Conservation (phyloP, 2,797 vertebrate genomes). For the Silurus lanzhouensis region DNA sequence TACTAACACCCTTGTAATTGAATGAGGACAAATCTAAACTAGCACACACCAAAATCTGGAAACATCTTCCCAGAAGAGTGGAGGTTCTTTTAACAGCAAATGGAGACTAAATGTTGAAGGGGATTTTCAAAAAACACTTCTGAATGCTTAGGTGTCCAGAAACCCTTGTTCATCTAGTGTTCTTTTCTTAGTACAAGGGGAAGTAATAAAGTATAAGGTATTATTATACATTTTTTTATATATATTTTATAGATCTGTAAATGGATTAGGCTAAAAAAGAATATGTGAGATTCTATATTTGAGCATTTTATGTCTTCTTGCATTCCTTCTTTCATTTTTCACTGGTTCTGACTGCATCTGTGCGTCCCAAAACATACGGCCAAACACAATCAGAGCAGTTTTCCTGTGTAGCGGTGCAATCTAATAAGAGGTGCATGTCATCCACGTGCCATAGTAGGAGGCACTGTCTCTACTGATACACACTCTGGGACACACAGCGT, state of each 20-base stretch:
- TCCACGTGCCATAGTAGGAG: slow-evolving; percentile 43
- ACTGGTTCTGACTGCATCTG: slow-evolving; percentile 13
- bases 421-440: slow-evolving; percentile 64
- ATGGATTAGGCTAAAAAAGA: too few species aligned
- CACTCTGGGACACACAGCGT: slow-evolving; percentile 31
- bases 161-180: too few species aligned
- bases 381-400: slow-evolving; percentile 15
- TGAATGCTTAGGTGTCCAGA: too few species aligned
- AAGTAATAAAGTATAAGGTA: too few species aligned
- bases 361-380: slow-evolving; percentile 13
- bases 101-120: too few species aligned
- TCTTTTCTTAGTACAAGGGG: not conserved
- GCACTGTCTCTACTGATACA: slow-evolving; percentile 30
- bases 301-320: not conserved
- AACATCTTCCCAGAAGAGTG: too few species aligned
- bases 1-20: too few species aligned
- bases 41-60: too few species aligned
- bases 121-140: too few species aligned
- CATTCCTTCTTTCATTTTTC: not conserved
- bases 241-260: too few species aligned
- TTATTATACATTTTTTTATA: not conserved
- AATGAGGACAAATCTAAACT: too few species aligned
- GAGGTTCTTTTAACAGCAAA: too few species aligned
- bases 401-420: slow-evolving; percentile 39
- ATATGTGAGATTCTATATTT: not conserved